phyloP scores from a whole-genome alignment of 2,888 invertebrate species.

The Schizaphis graminum region DNA sequence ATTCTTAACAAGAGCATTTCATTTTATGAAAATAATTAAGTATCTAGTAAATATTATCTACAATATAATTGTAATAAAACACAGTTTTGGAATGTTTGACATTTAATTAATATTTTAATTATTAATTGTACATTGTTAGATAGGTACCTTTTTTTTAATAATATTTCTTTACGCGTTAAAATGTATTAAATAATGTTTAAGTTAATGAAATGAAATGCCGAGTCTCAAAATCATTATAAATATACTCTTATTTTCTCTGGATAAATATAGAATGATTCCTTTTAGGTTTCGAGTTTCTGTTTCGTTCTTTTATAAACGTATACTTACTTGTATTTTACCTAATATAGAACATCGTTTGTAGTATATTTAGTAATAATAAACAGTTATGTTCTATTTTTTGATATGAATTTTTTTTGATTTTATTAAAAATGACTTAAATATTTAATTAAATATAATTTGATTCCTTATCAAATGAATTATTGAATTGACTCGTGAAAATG shows the following conservation, averaged over 20 bases:
- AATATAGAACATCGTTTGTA: not conserved
- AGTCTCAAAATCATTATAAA: not conserved
- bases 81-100: not conserved
- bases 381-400: not conserved
- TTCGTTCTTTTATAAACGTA: not conserved
- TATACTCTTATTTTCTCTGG: not conserved
- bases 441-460: not conserved
- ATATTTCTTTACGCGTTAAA: not conserved
- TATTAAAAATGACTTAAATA: not conserved
- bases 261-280: not conserved
- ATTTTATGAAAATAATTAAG: not conserved
- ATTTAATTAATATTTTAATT: not conserved
- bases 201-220: not conserved
- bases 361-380: not conserved
- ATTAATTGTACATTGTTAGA: not conserved
- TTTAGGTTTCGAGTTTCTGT: not conserved
- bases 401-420: not conserved
- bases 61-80: not conserved
- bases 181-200: not conserved
- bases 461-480: not conserved
- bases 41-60: not conserved
- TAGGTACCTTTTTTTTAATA: not conserved
- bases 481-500: not conserved
- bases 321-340: not conserved
- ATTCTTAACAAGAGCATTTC: not conserved